Percentiles rank a stretch among this genome's conserved stretches.
These are phyloP conservation scores for Coregonus suidteri DNA, from an alignment of 2,797 vertebrate genomes.

Conservation along the genomic window DNA sequence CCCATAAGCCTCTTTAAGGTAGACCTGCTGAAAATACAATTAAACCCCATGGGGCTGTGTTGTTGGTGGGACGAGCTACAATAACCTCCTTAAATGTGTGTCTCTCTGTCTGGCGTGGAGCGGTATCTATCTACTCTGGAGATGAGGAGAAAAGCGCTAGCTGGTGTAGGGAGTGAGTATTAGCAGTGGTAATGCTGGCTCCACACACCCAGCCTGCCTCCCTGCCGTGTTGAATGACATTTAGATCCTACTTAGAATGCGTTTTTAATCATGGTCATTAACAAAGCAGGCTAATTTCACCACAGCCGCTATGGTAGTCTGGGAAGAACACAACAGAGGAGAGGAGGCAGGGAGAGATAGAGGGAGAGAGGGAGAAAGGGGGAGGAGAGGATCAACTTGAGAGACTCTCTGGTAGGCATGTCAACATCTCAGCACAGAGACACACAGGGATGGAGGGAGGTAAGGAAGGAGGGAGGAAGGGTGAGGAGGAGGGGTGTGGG, in stretches of 20 bases:
- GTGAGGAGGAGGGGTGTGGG: too few species aligned
- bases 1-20: not conserved
- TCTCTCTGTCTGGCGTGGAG: too few species aligned
- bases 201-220: not conserved
- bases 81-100: too few species aligned
- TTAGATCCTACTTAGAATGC: constrained; percentile 5
- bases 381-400: not conserved
- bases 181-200: too few species aligned
- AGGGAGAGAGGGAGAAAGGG: not conserved
- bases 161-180: too few species aligned
- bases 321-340: not conserved
- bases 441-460: constrained; percentile 10
- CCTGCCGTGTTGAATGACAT: constrained; percentile 18
- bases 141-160: too few species aligned
- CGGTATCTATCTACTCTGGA: too few species aligned
- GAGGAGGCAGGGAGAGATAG: too few species aligned
- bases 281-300: not conserved
- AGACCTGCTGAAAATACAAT: not conserved
- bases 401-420: not conserved
- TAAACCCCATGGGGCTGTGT: not conserved
- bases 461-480: too few species aligned
- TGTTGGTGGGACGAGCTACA: not conserved
- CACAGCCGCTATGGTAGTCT: not conserved
- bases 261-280: constrained; percentile 29
- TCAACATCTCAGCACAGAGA: constrained; percentile 7